phyloP scores from a whole-genome alignment of 2,113 vertebrate species.

The Setophaga coronata region DNA sequence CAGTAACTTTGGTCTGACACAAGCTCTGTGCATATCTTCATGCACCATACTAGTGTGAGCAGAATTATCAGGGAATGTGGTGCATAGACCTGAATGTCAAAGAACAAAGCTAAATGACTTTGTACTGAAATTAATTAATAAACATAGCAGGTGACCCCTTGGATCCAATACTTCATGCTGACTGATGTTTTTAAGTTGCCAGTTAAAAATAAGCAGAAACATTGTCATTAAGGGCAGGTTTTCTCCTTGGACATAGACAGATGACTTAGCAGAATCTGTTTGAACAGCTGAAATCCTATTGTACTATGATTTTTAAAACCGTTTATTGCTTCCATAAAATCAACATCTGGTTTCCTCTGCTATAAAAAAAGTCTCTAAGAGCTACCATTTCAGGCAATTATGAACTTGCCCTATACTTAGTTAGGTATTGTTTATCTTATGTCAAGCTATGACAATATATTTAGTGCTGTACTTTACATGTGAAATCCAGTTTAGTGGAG shows the following conservation, averaged over 20 bases:
- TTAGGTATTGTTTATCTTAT: neutral
- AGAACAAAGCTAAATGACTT: neutral
- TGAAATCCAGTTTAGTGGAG: neutral
- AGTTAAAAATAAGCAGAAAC: conserved; percentile 2
- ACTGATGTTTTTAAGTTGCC: neutral
- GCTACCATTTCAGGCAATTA: neutral
- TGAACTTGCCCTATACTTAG: neutral
- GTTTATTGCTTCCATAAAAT: neutral
- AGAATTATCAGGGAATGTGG: neutral
- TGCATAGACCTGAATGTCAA: neutral
- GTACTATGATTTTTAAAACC: neutral
- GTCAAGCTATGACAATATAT: neutral
- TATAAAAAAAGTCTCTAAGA: neutral
- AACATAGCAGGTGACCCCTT: neutral
- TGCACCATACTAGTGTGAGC: neutral
- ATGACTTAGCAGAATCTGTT: neutral
- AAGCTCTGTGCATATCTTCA: neutral
- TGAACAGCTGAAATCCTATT: neutral
- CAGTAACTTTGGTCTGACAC: neutral
- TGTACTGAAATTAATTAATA: conserved; percentile 2
- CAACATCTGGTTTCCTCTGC: neutral
- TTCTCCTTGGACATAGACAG: neutral
- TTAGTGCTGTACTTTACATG: neutral
- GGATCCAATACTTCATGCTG: neutral
- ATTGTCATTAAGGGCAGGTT: neutral